phyloP scores from a whole-genome alignment of 2,113 vertebrate species.

The Alethe diademata region DNA sequence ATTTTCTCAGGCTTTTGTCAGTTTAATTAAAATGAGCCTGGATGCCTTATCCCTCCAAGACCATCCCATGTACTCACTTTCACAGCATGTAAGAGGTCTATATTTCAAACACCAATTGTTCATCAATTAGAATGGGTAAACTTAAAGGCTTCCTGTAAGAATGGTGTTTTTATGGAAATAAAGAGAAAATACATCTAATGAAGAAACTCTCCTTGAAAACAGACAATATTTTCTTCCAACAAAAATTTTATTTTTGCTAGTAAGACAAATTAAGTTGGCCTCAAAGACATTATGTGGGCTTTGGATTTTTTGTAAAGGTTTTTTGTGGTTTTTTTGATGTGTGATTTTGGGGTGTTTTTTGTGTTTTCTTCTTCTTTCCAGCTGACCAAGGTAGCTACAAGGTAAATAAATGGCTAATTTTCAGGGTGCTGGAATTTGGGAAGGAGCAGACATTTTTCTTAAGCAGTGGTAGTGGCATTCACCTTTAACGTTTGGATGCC shows the following conservation, averaged over 20 bases:
- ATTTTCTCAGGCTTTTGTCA: neutral
- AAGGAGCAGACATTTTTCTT: neutral
- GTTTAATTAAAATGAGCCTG: constrained; percentile 5
- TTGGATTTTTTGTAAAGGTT: neutral
- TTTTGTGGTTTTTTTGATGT: neutral
- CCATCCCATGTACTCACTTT: neutral
- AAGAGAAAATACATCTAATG: neutral
- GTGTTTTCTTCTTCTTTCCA: neutral
- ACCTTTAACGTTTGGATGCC: neutral
- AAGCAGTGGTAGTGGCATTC: neutral
- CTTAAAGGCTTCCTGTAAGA: neutral
- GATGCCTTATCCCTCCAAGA: neutral
- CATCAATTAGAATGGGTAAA: neutral
- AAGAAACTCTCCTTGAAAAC: neutral
- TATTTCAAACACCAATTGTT: neutral
- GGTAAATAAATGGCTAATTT: neutral
- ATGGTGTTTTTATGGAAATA: neutral
- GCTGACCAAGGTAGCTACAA: neutral
- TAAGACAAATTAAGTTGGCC: neutral
- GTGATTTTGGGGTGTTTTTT: neutral
- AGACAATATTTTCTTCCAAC: neutral
- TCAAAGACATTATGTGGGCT: neutral
- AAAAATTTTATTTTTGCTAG: neutral
- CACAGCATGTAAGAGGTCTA: neutral
- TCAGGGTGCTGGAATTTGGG: neutral